These are phyloP conservation scores for Eristalis arbustorum DNA, from an alignment of 2,888 invertebrate species.

Conservation along the genomic window DNA sequence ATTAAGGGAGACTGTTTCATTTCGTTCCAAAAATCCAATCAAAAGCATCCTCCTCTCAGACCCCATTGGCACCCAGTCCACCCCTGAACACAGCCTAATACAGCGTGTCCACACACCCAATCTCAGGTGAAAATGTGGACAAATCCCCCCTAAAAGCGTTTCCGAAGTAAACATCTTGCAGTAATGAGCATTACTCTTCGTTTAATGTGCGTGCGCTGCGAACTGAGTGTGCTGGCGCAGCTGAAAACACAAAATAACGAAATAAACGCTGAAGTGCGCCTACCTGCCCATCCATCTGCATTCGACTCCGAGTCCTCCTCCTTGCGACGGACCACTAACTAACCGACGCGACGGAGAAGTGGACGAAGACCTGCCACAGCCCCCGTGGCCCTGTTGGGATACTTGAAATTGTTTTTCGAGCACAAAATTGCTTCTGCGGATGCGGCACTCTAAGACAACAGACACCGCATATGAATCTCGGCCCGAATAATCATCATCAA, in stretches of 20 bases:
- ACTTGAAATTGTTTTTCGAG: constrained; percentile 69
- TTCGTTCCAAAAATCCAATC: too few species aligned
- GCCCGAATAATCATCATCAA: constrained; percentile 46
- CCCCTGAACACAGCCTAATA: not conserved
- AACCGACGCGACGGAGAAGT: not conserved
- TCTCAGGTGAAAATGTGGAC: constrained; percentile 14
- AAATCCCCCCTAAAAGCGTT: constrained; percentile 44
- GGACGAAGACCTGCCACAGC: constrained; percentile 28
- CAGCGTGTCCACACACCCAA: not conserved
- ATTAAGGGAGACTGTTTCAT: too few species aligned
- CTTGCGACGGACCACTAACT: not conserved
- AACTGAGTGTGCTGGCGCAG: not conserved
- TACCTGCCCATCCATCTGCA: constrained; percentile 44
- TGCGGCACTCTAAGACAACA: constrained; percentile 57
- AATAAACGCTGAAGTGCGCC: constrained; percentile 40
- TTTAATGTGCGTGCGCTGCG: constrained; percentile 48
- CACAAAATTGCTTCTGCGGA: constrained; percentile 70
- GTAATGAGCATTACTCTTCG: constrained; percentile 53
- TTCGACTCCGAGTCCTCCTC: not conserved
- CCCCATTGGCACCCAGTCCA: not conserved
- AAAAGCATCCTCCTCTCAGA: too few species aligned
- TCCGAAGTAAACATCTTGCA: constrained; percentile 55
- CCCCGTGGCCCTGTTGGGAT: constrained; percentile 60
- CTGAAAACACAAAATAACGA: not conserved
- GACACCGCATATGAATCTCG: constrained; percentile 43